Evolutionary conservation across 2,888 invertebrate species (phyloP), one percentile per base, ranked within the genome.

Genomic region (Eubasilissa splendida): DNA sequence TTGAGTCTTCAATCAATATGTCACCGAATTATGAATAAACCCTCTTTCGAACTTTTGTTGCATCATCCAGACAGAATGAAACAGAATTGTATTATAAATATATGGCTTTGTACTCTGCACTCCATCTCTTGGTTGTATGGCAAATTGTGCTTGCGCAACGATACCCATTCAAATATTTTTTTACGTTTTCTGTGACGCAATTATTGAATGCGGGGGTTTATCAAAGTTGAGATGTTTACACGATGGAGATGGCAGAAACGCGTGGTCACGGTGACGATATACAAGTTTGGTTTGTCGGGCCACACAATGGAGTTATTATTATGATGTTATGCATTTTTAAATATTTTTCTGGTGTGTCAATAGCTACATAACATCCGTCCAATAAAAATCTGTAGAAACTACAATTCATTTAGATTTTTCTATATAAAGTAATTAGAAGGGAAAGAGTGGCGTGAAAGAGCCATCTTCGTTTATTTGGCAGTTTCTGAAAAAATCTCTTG

Each of bases 1-100:
- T 79, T 53, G 60, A 82, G 82, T 82, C 79, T 79, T 82, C 82
- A 76, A 82, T 82, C 82, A 82, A 81, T 71, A 42, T 81, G 82
- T 83, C 83, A 83, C 80, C 82, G 82, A 82, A 80, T 77, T 78
- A 81, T 82, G 82, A 82, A 82, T 82, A 78, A 76, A 78, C 83
- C 83, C 83, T 81, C 83, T 83, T 73, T 60, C 65, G 70, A 71
- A 76, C 80, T 76, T 83, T 82, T 82, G 81, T 83, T 78, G 78
- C 80, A 76, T 78, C 82, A 83, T 80, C 66, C 71, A 50, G 9
- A 50, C 14, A 82, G 79, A 73, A 75, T 74, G 58, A 79, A 76
- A n/a, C 77, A 31, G 56, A 75, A 82, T 80, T 80, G 80, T 74
- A 80, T 82, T 77, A 68, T 80, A 82, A 82, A 82, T 82, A 82